Conservation (phyloP, 2,113 vertebrate species). For the Penelope pileata region DNA sequence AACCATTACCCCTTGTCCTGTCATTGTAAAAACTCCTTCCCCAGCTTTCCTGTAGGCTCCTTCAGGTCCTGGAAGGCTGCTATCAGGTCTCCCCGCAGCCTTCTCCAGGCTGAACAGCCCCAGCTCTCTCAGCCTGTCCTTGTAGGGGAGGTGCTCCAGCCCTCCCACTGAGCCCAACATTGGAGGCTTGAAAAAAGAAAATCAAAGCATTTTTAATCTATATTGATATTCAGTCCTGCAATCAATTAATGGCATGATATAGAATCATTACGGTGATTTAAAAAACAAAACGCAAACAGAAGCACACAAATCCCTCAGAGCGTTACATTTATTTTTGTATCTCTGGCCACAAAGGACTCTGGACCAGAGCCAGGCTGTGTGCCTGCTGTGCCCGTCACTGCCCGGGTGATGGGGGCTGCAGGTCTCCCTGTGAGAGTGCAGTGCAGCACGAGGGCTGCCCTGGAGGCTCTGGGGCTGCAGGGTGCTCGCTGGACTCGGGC, state of each 20-base stretch:
- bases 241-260: neutral
- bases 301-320: neutral
- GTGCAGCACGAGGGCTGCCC: neutral
- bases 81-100: too few species aligned
- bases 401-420: too few species aligned
- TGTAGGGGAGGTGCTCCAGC: too few species aligned
- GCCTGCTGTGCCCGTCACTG: too few species aligned
- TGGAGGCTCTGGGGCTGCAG: neutral
- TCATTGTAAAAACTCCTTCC: too few species aligned
- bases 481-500: neutral
- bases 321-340: neutral
- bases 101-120: too few species aligned
- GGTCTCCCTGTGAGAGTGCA: too few species aligned
- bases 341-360: neutral
- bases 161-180: too few species aligned
- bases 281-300: neutral
- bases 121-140: too few species aligned
- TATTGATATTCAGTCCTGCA: neutral
- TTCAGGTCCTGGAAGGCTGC: too few species aligned
- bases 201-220: neutral
- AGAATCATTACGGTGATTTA: neutral
- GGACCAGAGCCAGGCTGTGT: neutral
- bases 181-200: neutral
- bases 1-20: too few species aligned
- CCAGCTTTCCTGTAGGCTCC: too few species aligned